Evolutionary conservation across 2,113 vertebrate species (phyloP).

Genomic region (Takifugu flavidus): DNA sequence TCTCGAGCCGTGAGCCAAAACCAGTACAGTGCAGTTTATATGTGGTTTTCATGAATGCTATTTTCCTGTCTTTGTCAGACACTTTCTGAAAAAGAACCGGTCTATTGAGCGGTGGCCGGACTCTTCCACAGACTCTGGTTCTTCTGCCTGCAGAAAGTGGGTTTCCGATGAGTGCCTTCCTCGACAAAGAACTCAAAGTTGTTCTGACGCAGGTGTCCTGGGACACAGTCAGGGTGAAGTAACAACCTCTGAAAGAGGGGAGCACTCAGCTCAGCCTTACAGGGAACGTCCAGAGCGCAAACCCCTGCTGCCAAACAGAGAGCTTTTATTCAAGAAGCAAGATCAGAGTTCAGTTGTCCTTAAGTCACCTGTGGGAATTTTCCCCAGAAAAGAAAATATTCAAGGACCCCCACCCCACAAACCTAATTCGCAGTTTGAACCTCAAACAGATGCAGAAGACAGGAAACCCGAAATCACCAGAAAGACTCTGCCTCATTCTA

Average conservation of each 20-base stretch:
- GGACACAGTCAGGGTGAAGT: constrained; percentile 31
- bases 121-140: constrained; percentile 45
- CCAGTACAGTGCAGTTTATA: not conserved
- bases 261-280: constrained; percentile 25
- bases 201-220: constrained; percentile 39
- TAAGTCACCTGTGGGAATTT: constrained; percentile 38
- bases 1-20: not conserved
- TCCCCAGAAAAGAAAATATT: constrained; percentile 41
- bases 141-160: constrained; percentile 65
- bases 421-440: constrained; percentile 27
- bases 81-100: constrained; percentile 59
- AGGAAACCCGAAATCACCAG: constrained; percentile 48
- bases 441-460: constrained; percentile 16
- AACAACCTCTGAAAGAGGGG: constrained; percentile 53
- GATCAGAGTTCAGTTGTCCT: constrained; percentile 28
- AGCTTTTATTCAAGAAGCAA: constrained; percentile 57
- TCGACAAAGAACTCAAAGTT: constrained; percentile 62
- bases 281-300: constrained; percentile 55
- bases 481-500: constrained; percentile 59
- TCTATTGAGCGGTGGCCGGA: constrained; percentile 39
- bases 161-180: constrained; percentile 73
- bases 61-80: constrained; percentile 57
- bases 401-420: constrained; percentile 34
- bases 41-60: no score
- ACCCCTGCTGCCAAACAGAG: constrained; percentile 57